Percentiles rank a stretch among this genome's conserved stretches.
Evolutionary conservation across 1,140 invertebrate species (phyloP).

Genomic region (Scylla paramamosain): DNA sequence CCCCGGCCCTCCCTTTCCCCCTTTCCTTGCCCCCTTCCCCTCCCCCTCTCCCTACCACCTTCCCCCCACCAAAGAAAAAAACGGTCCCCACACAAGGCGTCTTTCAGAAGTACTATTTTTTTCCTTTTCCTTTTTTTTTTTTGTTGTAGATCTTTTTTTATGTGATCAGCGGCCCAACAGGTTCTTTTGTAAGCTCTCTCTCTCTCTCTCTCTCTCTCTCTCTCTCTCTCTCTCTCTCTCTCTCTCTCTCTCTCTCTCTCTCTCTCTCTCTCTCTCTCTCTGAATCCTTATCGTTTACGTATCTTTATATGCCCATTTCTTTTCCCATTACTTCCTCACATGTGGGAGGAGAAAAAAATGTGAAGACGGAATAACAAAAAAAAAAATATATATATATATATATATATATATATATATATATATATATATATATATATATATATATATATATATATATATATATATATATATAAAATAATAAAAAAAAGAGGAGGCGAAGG

Average conservation of each 20-base stretch:
- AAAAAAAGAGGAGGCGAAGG: not conserved
- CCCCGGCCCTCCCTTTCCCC: not conserved
- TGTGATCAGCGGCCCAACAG: not conserved
- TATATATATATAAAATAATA: no score
- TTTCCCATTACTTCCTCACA: no score
- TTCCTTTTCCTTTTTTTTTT: not conserved
- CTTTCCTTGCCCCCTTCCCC: no score
- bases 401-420: no score
- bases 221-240: slow-evolving; percentile 20
- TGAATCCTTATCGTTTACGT: no score
- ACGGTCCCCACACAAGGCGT: not conserved
- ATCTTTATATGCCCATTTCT: no score
- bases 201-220: slow-evolving; percentile 11
- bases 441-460: no score
- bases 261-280: not conserved
- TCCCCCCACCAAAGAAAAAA: not conserved
- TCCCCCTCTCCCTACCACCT: no score
- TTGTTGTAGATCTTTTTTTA: not conserved
- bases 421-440: no score
- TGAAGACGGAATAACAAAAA: no score
- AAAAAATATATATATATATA: no score
- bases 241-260: not conserved
- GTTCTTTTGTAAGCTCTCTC: not conserved
- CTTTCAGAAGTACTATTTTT: not conserved
- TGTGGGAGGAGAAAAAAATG: no score